Evolutionary conservation across 2,113 vertebrate genomes (phyloP), one percentile per base, ranked within the genome.

Genomic region (Corvus moneduloides): DNA sequence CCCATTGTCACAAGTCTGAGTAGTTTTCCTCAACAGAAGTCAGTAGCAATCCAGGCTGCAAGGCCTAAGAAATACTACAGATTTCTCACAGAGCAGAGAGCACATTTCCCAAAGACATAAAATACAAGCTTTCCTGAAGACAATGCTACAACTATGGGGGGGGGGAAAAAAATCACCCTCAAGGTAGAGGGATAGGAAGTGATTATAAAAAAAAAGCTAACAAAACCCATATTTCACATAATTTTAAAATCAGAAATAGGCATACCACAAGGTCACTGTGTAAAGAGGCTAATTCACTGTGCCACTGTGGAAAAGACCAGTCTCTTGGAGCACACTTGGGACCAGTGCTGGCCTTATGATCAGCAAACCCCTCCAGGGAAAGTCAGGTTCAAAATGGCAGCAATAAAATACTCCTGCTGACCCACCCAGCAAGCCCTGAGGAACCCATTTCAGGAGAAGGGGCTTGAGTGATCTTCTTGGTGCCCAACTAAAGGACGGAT

Each of bases 371-470:
- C n/a, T 19, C 13, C 37, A 58, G 43, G 28, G 5, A 78, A 71
- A 71, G 24, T 10, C 27, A 63, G 19, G 46, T 20, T 72, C 56
- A 71, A 79, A 67, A 79, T 9, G 1, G 2, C 71, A 67, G 62
- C 11, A 82, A 58, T 43, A 11, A 69, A 94, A n/a, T 37, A 16
- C 6, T 68, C 7, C 35, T 30, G 8, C 22, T 56, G 52, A 19
- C 19, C 46, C 66, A 69, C 7, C 5, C 54, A 48, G 28, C 1
- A 18, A 48, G 52, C 14, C 14, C 32, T 0, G 0, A 80, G 7
- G 19, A 91, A 27, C 6, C 10, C 20, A 30, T 4, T 26, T 52
- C 21, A 69, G 72, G 7, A 82, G 11, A 78, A 52, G 19, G 15
- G 6, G 20, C 6, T 37, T 2, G 0, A 56, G 15, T 46, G 28